phyloP scores from a whole-genome alignment of 2,888 invertebrate genomes.

The Pterostichus madidus region DNA sequence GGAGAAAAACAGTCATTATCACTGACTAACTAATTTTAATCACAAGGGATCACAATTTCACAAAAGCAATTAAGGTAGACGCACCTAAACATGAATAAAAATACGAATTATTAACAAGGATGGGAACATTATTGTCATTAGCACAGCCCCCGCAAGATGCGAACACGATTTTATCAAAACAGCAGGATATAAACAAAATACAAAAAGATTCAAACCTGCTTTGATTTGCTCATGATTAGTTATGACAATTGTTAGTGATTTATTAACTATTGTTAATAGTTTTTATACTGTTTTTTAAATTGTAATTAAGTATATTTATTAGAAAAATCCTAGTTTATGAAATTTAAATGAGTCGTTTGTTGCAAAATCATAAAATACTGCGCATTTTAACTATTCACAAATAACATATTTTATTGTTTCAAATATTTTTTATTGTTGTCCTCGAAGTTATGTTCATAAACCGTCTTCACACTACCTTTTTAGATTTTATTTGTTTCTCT shows the following conservation, averaged over 20 bases:
- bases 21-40: conserved; percentile 30
- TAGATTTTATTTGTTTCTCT: too few species aligned
- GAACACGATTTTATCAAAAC: conserved; percentile 9
- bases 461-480: too few species aligned
- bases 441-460: too few species aligned
- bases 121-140: conserved; percentile 18
- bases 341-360: too few species aligned
- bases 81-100: conserved; percentile 53
- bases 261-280: conserved; percentile 38
- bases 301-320: background rate
- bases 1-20: conserved; percentile 38
- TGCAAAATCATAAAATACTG: too few species aligned
- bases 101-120: conserved; percentile 8
- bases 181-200: conserved; percentile 14
- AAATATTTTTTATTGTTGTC: too few species aligned
- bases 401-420: too few species aligned
- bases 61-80: conserved; percentile 50
- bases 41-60: conserved; percentile 45
- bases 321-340: too few species aligned
- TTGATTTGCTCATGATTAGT: background rate
- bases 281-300: background rate
- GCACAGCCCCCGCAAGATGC: conserved; percentile 13
- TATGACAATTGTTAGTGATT: conserved; percentile 35
- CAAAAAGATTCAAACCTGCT: background rate
- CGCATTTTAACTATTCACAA: too few species aligned